A percentile compares a stretch with the other conserved stretches of the same genome.
phyloP scores from a whole-genome alignment of 2,113 vertebrate genomes.

The Labeo catla region DNA sequence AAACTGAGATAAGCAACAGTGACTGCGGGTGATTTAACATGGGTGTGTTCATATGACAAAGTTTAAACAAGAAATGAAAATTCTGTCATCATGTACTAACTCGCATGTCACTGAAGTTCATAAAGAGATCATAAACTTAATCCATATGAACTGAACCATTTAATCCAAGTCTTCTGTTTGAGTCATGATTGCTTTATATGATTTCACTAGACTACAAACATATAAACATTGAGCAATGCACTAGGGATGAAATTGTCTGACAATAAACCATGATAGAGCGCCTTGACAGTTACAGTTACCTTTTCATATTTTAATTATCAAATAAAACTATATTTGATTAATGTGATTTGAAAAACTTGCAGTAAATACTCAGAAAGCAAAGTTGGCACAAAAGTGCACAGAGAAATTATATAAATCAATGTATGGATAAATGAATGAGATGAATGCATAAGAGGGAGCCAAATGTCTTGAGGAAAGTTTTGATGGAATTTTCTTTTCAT shows the following conservation, averaged over 20 bases:
- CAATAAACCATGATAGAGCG: no score
- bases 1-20: not conserved
- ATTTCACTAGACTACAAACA: not conserved
- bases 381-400: no score
- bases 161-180: not conserved
- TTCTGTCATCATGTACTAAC: not conserved
- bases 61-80: not conserved
- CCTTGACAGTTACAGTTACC: no score
- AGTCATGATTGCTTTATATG: not conserved
- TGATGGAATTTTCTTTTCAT: no score
- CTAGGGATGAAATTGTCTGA: not conserved
- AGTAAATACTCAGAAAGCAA: no score
- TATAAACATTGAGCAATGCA: not conserved
- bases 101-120: not conserved
- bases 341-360: no score
- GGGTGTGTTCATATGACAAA: not conserved
- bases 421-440: no score
- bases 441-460: no score
- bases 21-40: not conserved
- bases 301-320: no score
- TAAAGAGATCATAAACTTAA: not conserved
- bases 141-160: not conserved
- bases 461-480: no score
- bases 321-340: no score
- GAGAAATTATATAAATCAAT: no score